Base-by-base conservation (phyloP, 2,888 invertebrate genomes). In the Scaptomyza caliginosa region DNA sequence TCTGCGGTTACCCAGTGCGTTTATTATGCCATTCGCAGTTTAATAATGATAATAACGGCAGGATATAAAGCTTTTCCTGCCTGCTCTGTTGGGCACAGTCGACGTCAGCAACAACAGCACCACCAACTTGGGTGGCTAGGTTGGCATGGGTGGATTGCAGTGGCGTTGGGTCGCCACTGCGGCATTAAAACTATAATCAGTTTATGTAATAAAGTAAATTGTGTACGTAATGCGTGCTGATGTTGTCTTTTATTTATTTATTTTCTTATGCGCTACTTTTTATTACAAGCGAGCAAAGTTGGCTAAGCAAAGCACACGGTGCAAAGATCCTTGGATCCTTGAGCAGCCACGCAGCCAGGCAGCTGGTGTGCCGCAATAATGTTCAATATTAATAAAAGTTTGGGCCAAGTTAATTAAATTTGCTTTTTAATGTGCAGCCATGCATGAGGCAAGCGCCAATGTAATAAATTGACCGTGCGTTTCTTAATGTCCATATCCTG, bases 11-110 rank as follows among this genome's bases (percentile, higher is more conserved):
- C 76, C 70, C 83, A 67, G 79, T 70, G 65, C 75, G 73, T 86
- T 86, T 82, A 88, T 86, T 84, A 84, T 86, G 86, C 71, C 77
- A 81, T 88, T 84, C 88, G 65, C 87, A 87, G 85, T 81, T 85
- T 84, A 86, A 85, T 86, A 86, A 86, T 88, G 82, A 83, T 88
- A 86, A 88, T 88, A 86, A 82, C 67, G 74, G 71, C 74, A 78
- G 86, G 85, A 85, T 85, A 85, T 85, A 86, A 85, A 86, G 86
- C 82, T 88, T 79, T 81, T 88, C 77, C 80, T 80, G 77, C 63
- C 65, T 63, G 70, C 45, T 57, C 66, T 67, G 70, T 54, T 60
- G 64, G 48, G 68, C 43, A 39, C 51, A 34, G 71, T 40, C 51
- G 64, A 42, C 55, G 45, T 32, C 51, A 34, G 19, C 42, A 26